Percentiles rank a stretch among this genome's conserved stretches.
Evolutionary conservation across 1,140 invertebrate species (phyloP).

Genomic region (Drosophila nasuta): DNA sequence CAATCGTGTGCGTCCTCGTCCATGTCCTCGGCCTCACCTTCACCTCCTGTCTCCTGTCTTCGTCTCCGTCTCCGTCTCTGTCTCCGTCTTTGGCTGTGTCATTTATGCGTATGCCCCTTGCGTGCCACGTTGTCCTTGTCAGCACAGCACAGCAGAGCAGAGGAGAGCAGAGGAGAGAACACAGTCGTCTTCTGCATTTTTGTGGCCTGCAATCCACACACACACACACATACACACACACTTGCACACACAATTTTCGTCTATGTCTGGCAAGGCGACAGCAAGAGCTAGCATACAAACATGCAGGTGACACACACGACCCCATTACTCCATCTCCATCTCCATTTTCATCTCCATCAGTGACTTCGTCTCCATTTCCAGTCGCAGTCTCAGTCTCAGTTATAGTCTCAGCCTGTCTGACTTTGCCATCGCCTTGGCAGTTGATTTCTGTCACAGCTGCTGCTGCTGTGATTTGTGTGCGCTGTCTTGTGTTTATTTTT

Average conservation of each 20-base stretch:
- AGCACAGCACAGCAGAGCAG: constrained; percentile 27
- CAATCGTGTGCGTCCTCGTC: constrained; percentile 19
- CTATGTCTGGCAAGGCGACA: constrained; percentile 40
- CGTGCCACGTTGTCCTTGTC: constrained; percentile 60
- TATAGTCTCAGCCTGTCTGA: constrained; percentile 36
- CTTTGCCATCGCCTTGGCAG: constrained; percentile 70
- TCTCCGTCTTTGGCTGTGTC: too few species aligned
- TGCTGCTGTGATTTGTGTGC: constrained; percentile 67
- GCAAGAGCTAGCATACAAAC: constrained; percentile 37
- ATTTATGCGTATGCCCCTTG: constrained; percentile 23
- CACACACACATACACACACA: constrained; percentile 52
- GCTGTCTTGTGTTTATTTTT: constrained; percentile 18
- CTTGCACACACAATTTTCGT: constrained; percentile 46
- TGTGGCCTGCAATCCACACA: constrained; percentile 60
- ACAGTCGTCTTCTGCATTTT: constrained; percentile 56
- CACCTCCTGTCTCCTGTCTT: background rate
- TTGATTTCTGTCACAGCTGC: constrained; percentile 80
- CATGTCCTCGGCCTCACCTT: constrained; percentile 13
- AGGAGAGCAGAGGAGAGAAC: constrained; percentile 28
- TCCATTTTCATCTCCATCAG: background rate
- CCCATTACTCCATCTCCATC: constrained; percentile 4
- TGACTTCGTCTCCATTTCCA: background rate
- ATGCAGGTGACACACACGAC: constrained; percentile 49
- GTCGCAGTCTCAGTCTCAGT: constrained; percentile 2
- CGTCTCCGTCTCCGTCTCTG: background rate